phyloP scores from a whole-genome alignment of 2,113 vertebrate genomes.

The Illadopsis cleaveri region DNA sequence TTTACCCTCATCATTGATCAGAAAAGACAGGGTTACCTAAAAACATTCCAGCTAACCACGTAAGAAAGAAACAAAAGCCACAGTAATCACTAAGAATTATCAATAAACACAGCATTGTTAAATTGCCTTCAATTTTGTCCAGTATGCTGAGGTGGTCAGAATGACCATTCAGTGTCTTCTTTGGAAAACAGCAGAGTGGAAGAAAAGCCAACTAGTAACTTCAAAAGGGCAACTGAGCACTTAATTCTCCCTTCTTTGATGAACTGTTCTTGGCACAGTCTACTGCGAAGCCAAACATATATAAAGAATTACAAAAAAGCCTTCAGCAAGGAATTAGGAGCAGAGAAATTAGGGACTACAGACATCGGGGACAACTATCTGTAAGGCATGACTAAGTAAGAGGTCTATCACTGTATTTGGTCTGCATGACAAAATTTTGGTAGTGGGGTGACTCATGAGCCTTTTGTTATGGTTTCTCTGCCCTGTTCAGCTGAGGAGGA shows the following conservation, averaged over 20 bases:
- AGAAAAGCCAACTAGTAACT: background rate
- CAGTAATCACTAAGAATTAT: background rate
- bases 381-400: background rate
- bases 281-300: background rate
- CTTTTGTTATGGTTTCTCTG: background rate
- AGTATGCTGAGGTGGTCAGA: background rate
- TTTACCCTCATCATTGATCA: background rate
- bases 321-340: background rate
- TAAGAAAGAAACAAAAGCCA: background rate
- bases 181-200: background rate
- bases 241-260: background rate
- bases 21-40: background rate
- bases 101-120: background rate
- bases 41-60: background rate
- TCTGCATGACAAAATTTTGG: background rate
- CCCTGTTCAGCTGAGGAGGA: background rate
- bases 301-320: background rate
- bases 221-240: background rate
- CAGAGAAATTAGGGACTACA: background rate
- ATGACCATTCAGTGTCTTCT: background rate
- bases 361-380: background rate
- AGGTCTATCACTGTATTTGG: rapidly evolving
- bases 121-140: background rate
- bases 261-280: background rate
- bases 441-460: background rate